A percentile compares a stretch with the other conserved stretches of the same genome.
These are phyloP conservation scores for Eudasyphora cyanicolor DNA, from an alignment of 2,888 invertebrate genomes.

Conservation along the genomic window DNA sequence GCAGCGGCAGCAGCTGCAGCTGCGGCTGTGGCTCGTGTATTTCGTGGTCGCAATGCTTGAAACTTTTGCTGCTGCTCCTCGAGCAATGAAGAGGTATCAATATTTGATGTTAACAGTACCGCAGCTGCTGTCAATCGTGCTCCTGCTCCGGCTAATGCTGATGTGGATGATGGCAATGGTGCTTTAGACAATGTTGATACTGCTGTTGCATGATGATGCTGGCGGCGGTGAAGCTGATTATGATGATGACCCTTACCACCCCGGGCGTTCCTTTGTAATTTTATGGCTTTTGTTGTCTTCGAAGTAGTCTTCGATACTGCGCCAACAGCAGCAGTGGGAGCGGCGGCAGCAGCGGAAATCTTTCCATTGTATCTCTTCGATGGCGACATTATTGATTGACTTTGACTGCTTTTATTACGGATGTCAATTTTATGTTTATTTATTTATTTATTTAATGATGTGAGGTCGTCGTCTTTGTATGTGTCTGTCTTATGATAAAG, in stretches of 20 bases:
- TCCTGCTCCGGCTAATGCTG: no score
- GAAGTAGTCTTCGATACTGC: no score
- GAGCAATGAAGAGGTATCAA: slow-evolving; percentile 34
- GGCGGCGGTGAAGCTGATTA: not conserved
- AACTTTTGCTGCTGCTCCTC: slow-evolving; percentile 13
- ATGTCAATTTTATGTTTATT: slow-evolving; percentile 34
- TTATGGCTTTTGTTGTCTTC: slow-evolving; percentile 21
- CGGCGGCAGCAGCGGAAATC: slow-evolving; percentile 1
- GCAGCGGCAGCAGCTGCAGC: slow-evolving; percentile 33
- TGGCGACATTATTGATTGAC: slow-evolving; percentile 62
- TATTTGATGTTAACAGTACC: slow-evolving; percentile 37
- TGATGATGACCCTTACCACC: not conserved
- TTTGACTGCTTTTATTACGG: slow-evolving; percentile 37
- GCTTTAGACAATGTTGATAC: no score
- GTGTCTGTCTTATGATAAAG: slow-evolving; percentile 7
- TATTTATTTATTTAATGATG: slow-evolving; percentile 51
- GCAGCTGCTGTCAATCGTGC: slow-evolving; percentile 32
- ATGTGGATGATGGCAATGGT: no score
- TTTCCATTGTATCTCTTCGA: slow-evolving; percentile 51
- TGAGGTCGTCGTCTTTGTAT: not conserved
- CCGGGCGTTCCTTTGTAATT: slow-evolving; percentile 37
- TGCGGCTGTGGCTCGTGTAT: slow-evolving; percentile 32
- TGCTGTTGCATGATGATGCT: slow-evolving; percentile 11
- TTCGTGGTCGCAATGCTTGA: slow-evolving; percentile 22
- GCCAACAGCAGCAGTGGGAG: slow-evolving; percentile 3